These are phyloP conservation scores for Tragelaphus scriptus DNA, from an alignment of 2,113 vertebrate species.

Conservation along the genomic window DNA sequence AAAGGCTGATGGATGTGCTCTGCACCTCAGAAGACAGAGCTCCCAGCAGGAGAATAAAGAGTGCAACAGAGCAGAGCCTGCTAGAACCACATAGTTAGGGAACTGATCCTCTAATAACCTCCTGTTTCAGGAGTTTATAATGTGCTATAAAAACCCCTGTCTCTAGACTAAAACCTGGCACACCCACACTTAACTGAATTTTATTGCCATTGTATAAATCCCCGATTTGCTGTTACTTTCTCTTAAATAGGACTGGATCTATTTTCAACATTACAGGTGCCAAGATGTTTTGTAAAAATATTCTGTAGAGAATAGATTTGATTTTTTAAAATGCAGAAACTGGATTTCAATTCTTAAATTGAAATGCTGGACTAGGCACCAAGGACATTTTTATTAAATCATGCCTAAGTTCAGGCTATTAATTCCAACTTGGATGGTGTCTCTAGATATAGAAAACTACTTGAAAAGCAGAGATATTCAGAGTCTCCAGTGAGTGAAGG, in stretches of 20 bases:
- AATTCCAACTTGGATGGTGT: constrained; percentile 48
- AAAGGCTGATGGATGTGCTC: constrained; percentile 58
- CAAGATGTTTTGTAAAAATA: constrained; percentile 68
- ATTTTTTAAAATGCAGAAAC: constrained; percentile 63
- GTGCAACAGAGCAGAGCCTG: constrained; percentile 16
- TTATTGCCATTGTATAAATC: constrained; percentile 66
- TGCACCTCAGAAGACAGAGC: constrained; percentile 51
- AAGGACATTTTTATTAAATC: constrained; percentile 70
- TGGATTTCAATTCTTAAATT: constrained; percentile 67
- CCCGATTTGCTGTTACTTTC: constrained; percentile 69
- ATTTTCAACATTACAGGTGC: constrained; percentile 68
- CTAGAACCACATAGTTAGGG: constrained; percentile 55
- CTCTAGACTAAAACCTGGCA: constrained; percentile 44
- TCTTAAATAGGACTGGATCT: constrained; percentile 66
- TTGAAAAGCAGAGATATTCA: constrained; percentile 38
- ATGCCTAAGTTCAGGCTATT: constrained; percentile 45
- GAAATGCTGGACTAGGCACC: constrained; percentile 45
- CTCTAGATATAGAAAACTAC: constrained; percentile 29
- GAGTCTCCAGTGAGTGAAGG: background rate
- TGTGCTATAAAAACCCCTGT: constrained; percentile 42
- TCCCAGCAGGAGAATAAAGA: constrained; percentile 50
- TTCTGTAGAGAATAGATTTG: constrained; percentile 58
- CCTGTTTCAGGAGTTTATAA: constrained; percentile 65
- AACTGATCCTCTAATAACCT: constrained; percentile 63
- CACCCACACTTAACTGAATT: constrained; percentile 62